Percentiles rank a stretch among this genome's conserved stretches.
Evolutionary conservation across 2,113 vertebrate genomes (phyloP).

Genomic region (Aythya baeri): DNA sequence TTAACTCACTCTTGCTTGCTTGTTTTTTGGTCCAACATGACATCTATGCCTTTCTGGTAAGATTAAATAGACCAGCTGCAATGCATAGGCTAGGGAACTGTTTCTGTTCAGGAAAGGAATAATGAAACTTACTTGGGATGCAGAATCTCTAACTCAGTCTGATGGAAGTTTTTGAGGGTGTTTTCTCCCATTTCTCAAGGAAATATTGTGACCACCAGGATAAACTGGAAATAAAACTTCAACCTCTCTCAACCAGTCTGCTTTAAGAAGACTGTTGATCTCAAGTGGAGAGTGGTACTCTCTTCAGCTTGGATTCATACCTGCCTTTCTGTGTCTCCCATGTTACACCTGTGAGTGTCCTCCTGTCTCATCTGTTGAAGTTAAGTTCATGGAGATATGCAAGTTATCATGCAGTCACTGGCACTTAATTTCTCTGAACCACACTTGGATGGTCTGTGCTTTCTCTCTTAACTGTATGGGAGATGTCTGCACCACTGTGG

Average conservation of each 20-base stretch:
- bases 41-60: neutral
- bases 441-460: fast-evolving
- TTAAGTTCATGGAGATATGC: neutral
- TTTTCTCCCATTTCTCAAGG: neutral
- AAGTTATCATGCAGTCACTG: neutral
- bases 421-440: neutral
- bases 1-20: neutral
- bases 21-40: neutral
- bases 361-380: neutral
- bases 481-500: neutral
- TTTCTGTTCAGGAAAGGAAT: neutral
- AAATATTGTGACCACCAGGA: neutral
- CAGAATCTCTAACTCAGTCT: neutral
- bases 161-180: neutral
- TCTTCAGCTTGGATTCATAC: neutral
- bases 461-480: neutral
- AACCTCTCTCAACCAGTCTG: neutral
- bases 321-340: neutral
- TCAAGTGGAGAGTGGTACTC: neutral
- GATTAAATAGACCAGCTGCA: neutral
- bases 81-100: neutral
- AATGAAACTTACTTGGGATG: neutral
- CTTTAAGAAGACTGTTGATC: neutral
- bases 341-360: neutral
- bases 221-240: neutral